These are phyloP conservation scores for Pseudoatta argentina DNA, from an alignment of 1,140 invertebrate species.

Conservation along the genomic window DNA sequence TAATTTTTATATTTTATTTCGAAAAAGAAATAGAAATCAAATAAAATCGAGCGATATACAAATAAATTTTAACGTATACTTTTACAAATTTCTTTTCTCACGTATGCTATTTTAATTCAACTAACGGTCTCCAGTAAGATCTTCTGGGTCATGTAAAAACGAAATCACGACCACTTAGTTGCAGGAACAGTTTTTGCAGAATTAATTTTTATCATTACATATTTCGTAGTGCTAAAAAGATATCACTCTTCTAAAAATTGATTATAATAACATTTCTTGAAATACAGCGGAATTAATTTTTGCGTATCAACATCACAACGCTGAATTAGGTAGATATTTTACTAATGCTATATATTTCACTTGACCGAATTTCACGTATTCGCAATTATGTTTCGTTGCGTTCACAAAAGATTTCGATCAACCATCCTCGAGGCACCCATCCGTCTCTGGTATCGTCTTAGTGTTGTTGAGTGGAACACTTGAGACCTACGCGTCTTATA, in stretches of 20 bases:
- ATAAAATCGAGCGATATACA: background rate
- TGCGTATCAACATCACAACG: background rate
- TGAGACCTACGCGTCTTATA: conserved; percentile 28
- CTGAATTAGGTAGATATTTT: background rate
- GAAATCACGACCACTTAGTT: background rate
- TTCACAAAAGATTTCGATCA: conserved; percentile 31
- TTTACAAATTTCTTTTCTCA: background rate
- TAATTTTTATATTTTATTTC: background rate
- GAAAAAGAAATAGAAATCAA: background rate
- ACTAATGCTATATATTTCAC: background rate
- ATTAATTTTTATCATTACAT: background rate
- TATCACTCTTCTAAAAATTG: background rate
- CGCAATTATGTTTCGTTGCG: conserved; percentile 27
- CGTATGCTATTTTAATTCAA: background rate
- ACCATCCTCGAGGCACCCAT: conserved; percentile 5
- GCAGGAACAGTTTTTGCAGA: background rate
- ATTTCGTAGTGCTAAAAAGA: background rate
- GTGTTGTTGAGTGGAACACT: conserved; percentile 50
- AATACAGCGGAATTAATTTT: background rate
- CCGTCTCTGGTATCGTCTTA: conserved; percentile 48
- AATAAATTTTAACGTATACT: background rate
- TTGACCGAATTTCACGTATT: conserved; percentile 6
- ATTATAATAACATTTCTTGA: background rate
- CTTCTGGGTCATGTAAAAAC: conserved; percentile 10
- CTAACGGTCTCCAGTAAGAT: background rate